phyloP scores from a whole-genome alignment of 1,140 invertebrate genomes.

The Camponotus floridanus region DNA sequence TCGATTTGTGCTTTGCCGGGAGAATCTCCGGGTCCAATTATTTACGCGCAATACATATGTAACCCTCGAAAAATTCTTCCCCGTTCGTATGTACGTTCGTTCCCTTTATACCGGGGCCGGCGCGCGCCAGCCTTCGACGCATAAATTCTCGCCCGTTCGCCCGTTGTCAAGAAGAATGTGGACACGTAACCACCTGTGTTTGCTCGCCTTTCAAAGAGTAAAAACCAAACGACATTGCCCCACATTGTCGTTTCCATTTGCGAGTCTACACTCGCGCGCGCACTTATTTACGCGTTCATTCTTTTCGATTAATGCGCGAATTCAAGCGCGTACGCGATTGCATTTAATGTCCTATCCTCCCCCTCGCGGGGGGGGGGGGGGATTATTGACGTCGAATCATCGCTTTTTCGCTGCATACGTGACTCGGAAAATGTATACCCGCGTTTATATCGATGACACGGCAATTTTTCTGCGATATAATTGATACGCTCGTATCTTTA shows the following conservation, averaged over 20 bases:
- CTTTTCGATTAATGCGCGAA: slow-evolving; percentile 35
- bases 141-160: slow-evolving; percentile 49
- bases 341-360: neutral
- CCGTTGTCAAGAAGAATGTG: slow-evolving; percentile 35
- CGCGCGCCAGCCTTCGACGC: neutral
- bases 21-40: neutral
- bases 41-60: too few species aligned
- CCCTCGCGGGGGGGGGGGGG: too few species aligned
- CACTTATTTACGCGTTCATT: slow-evolving; percentile 43
- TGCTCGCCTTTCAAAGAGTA: slow-evolving; percentile 39
- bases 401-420: neutral
- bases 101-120: slow-evolving; percentile 1
- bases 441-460: too few species aligned
- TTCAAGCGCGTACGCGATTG: neutral
- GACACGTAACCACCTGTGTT: slow-evolving; percentile 44
- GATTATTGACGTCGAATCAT: slow-evolving; percentile 33
- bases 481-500: neutral
- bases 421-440: neutral
- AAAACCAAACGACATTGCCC: slow-evolving; percentile 34
- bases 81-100: neutral
- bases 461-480: neutral
- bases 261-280: slow-evolving; percentile 32
- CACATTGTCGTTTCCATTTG: slow-evolving; percentile 11
- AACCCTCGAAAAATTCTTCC: neutral
- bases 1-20: neutral